Conservation (phyloP, 2,113 vertebrate genomes). For the Triplophysa siluroides region DNA sequence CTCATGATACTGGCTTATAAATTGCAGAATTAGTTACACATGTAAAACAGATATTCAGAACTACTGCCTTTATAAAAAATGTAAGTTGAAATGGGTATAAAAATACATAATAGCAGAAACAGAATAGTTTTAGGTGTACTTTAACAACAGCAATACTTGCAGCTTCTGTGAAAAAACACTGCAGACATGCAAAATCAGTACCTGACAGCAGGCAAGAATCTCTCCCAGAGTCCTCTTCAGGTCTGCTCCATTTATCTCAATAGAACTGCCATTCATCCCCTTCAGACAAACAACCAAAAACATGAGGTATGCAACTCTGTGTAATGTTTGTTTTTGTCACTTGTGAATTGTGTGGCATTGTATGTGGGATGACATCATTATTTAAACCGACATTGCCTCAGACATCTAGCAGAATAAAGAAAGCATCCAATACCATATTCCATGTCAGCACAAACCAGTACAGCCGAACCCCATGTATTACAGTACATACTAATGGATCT, state of each 20-base stretch:
- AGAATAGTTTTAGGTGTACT: no score
- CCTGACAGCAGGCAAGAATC: slow-evolving; percentile 77
- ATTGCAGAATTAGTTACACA: no score
- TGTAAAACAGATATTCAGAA: no score
- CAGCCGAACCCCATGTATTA: neutral
- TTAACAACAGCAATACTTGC: neutral
- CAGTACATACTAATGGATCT: no score
- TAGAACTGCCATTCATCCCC: slow-evolving; percentile 46
- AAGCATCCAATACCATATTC: neutral
- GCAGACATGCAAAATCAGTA: slow-evolving; percentile 37
- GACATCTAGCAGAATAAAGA: slow-evolving; percentile 22
- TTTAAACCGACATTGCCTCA: slow-evolving; percentile 20
- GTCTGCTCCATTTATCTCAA: slow-evolving; percentile 60
- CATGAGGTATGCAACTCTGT: neutral
- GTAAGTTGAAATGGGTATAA: no score
- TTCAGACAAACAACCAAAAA: neutral
- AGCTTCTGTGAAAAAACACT: no score
- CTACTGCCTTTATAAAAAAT: no score
- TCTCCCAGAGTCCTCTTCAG: slow-evolving; percentile 65
- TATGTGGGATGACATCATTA: slow-evolving; percentile 21
- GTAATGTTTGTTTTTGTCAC: slow-evolving; percentile 18
- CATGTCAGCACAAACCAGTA: neutral
- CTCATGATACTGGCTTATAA: no score
- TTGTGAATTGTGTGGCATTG: slow-evolving; percentile 35
- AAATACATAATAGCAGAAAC: no score